These are phyloP conservation scores for Gopherus evgoodei DNA, from an alignment of 2,113 vertebrate species.

Conservation along the genomic window DNA sequence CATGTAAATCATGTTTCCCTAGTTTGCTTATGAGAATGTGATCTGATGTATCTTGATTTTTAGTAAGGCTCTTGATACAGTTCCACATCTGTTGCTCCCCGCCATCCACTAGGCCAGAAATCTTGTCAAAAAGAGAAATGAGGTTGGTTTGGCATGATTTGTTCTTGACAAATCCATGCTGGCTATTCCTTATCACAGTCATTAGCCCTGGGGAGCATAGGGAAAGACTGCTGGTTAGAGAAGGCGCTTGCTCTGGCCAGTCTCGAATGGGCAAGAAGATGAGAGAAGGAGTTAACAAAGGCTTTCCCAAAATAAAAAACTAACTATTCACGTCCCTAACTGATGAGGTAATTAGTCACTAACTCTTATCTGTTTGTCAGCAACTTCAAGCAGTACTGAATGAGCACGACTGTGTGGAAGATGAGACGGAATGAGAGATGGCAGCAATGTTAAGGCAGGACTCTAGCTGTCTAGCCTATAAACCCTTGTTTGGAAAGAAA, in stretches of 20 bases:
- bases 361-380: constrained; percentile 55
- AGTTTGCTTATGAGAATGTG: neutral
- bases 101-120: neutral
- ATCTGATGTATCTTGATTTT: neutral
- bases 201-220: neutral
- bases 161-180: neutral
- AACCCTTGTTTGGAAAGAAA: neutral
- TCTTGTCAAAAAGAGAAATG: neutral
- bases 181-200: neutral
- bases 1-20: neutral
- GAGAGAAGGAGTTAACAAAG: neutral
- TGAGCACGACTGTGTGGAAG: neutral
- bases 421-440: constrained; percentile 26
- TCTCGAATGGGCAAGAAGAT: neutral
- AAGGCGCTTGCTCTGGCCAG: neutral
- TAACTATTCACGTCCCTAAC: neutral
- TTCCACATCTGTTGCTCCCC: neutral
- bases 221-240: neutral
- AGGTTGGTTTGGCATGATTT: neutral
- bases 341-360: constrained; percentile 11
- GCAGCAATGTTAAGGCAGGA: constrained; percentile 11
- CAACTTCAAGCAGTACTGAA: constrained; percentile 51
- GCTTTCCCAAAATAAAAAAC: neutral
- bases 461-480: neutral
- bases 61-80: neutral